A percentile compares a stretch with the other conserved stretches of the same genome.
Evolutionary conservation across 2,113 vertebrate species (phyloP).

Genomic region (Oplegnathus fasciatus): DNA sequence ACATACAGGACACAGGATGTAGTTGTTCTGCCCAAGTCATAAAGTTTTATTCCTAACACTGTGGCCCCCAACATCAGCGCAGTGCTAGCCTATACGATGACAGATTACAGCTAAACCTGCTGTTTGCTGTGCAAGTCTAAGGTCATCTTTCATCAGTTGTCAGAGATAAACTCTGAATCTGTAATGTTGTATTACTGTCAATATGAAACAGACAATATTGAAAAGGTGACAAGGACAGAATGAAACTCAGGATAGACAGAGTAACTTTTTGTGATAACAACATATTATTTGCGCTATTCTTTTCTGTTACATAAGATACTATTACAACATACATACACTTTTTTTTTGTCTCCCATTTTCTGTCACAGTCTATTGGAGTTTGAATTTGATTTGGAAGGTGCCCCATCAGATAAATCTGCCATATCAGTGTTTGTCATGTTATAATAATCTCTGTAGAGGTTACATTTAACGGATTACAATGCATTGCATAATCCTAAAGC

Average conservation of each 20-base stretch:
- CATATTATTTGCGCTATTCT: background rate
- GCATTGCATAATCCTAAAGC: conserved; percentile 41
- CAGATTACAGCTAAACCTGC: background rate
- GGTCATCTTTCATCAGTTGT: background rate
- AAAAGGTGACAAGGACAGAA: background rate
- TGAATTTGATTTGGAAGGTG: background rate
- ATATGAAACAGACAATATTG: background rate
- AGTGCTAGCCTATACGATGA: background rate
- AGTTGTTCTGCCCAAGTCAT: conserved; percentile 42
- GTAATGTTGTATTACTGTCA: background rate
- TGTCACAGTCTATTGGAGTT: background rate
- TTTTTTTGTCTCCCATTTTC: background rate
- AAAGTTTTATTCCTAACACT: conserved; percentile 15
- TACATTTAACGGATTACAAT: conserved; percentile 32
- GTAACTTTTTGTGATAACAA: background rate
- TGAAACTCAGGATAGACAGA: background rate
- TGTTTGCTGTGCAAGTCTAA: background rate
- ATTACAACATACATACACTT: too few species aligned
- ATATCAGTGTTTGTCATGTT: conserved; percentile 11
- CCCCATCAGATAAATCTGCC: conserved; percentile 6
- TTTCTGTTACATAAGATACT: conserved; percentile 5
- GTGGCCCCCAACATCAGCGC: conserved; percentile 11
- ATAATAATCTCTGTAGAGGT: conserved; percentile 16
- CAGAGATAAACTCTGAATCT: background rate
- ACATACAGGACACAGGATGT: conserved; percentile 80